phyloP scores from a whole-genome alignment of 2,888 invertebrate genomes.

The Drosophila quinaria region DNA sequence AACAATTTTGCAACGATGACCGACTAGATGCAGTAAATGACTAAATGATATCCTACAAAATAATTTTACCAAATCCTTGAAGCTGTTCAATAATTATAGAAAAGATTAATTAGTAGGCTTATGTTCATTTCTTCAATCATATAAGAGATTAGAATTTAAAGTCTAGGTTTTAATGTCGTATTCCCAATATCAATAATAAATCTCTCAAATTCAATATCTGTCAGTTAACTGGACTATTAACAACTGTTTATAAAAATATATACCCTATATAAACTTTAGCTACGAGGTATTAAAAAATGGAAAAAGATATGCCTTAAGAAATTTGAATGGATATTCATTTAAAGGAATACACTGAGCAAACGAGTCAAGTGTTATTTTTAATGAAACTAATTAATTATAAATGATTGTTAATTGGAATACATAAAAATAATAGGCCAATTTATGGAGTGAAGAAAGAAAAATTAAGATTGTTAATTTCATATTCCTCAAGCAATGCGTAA shows the following conservation, averaged over 20 bases:
- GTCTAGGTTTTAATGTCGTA: background rate
- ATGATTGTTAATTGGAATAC: background rate
- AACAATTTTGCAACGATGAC: constrained; percentile 20
- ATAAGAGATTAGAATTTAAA: no score
- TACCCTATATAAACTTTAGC: no score
- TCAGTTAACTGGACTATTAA: background rate
- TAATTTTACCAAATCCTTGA: background rate
- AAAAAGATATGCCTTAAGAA: constrained; percentile 14
- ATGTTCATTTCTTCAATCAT: no score
- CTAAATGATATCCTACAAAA: no score
- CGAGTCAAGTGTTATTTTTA: background rate
- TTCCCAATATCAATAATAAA: no score
- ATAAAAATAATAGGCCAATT: background rate
- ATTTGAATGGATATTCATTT: constrained; percentile 35
- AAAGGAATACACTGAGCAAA: constrained; percentile 16
- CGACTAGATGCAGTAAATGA: no score
- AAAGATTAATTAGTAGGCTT: background rate
- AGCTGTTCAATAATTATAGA: background rate
- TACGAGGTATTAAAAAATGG: background rate
- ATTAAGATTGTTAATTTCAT: no score
- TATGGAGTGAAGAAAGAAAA: background rate
- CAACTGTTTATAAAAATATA: no score
- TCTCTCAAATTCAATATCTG: no score
- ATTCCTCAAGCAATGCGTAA: no score
- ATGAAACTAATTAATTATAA: background rate